A percentile compares a stretch with the other conserved stretches of the same genome.
These are phyloP conservation scores for Drosophila picticornis DNA, from an alignment of 2,888 invertebrate species.

Conservation along the genomic window DNA sequence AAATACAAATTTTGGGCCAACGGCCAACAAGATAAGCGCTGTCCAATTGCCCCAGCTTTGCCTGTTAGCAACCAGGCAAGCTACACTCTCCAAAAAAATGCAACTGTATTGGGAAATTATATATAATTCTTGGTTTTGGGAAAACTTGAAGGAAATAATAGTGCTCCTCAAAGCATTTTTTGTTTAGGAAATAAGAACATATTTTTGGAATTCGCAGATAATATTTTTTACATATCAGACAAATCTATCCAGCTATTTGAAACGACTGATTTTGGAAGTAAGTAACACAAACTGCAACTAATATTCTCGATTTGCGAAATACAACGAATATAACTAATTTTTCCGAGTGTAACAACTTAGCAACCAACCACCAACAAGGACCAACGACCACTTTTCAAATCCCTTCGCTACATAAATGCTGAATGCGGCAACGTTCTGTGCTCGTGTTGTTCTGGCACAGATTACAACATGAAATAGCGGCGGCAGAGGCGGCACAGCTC, in stretches of 20 bases:
- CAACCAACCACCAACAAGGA: slow-evolving; percentile 29
- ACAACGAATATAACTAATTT: background rate
- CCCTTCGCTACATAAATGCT: slow-evolving; percentile 50
- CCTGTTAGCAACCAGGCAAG: background rate
- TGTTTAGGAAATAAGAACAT: background rate
- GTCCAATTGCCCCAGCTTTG: slow-evolving; percentile 36
- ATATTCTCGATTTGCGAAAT: background rate
- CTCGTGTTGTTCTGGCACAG: slow-evolving; percentile 69
- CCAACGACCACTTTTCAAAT: slow-evolving; percentile 48
- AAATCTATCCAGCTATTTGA: background rate
- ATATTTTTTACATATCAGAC: background rate
- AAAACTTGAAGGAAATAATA: background rate
- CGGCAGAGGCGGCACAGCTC: slow-evolving; percentile 40
- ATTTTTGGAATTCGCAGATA: background rate
- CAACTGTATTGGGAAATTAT: background rate
- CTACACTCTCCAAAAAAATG: background rate
- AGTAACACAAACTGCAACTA: background rate
- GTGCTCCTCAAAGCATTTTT: no score
- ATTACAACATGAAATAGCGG: slow-evolving; percentile 67
- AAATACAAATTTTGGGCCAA: slow-evolving; percentile 63
- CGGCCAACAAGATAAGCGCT: slow-evolving; percentile 66
- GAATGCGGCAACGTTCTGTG: slow-evolving; percentile 47
- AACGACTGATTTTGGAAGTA: background rate
- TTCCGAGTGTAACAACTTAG: background rate
- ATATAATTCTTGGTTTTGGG: background rate